A percentile compares a stretch with the other conserved stretches of the same genome.
Conservation (phyloP, 2,888 invertebrate genomes). For the Drosophila setosimentum region DNA sequence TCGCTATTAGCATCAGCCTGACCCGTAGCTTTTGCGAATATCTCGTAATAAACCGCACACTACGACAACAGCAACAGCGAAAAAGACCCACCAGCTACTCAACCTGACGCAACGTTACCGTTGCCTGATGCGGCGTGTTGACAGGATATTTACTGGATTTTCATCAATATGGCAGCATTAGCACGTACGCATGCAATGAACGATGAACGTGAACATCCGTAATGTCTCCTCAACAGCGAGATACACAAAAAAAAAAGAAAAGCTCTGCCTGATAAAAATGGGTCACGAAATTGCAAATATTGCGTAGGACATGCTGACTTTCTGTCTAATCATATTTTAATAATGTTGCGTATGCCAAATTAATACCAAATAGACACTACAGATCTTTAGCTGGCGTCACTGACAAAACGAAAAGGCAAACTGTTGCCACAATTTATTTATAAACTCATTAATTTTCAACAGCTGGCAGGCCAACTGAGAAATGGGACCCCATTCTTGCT, state of each 20-base stretch:
- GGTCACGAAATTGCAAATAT: slow-evolving; percentile 30
- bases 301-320: slow-evolving; percentile 27
- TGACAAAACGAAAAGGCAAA: slow-evolving; percentile 32
- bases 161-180: slow-evolving; percentile 78
- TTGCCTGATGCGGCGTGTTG: slow-evolving; percentile 65
- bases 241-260: slow-evolving; percentile 4
- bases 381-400: slow-evolving; percentile 32
- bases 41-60: slow-evolving; percentile 44
- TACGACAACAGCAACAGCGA: not conserved
- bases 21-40: slow-evolving; percentile 29
- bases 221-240: slow-evolving; percentile 32
- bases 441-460: slow-evolving; percentile 53
- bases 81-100: slow-evolving; percentile 8
- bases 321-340: slow-evolving; percentile 57
- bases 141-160: slow-evolving; percentile 81
- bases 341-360: slow-evolving; percentile 42
- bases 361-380: slow-evolving; percentile 49
- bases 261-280: slow-evolving; percentile 1
- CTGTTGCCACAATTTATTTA: slow-evolving; percentile 54
- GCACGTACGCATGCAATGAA: slow-evolving; percentile 69
- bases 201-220: slow-evolving; percentile 71
- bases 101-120: slow-evolving; percentile 28
- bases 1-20: slow-evolving; percentile 71
- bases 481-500: slow-evolving; percentile 12
- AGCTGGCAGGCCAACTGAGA: slow-evolving; percentile 13